These are phyloP conservation scores for Pica pica DNA, from an alignment of 2,113 vertebrate species.

Conservation along the genomic window DNA sequence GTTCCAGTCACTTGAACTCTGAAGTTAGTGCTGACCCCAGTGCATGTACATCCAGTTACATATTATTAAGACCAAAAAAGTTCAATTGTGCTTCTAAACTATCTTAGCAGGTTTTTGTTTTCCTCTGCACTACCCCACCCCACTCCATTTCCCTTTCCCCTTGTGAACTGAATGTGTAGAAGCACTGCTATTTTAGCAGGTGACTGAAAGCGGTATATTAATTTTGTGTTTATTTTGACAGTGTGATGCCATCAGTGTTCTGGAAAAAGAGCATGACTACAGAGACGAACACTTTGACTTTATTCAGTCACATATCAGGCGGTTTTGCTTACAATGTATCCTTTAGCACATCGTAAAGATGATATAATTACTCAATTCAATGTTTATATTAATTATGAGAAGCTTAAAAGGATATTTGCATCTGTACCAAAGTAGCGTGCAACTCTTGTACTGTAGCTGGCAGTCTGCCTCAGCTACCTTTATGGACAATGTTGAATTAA, in stretches of 20 bases:
- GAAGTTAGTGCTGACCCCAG: background rate
- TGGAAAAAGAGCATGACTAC: conserved; percentile 99
- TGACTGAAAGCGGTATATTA: background rate
- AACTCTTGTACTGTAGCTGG: background rate
- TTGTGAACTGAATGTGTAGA: background rate
- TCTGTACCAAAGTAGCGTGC: background rate
- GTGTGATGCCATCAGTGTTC: conserved; percentile 93
- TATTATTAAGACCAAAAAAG: background rate
- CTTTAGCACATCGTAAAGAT: conserved; percentile 52
- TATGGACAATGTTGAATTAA: background rate
- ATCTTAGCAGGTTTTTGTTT: background rate
- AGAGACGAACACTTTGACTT: conserved; percentile 98
- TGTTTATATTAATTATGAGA: background rate
- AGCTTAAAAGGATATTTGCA: background rate
- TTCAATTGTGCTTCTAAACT: background rate
- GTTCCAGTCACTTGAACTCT: background rate
- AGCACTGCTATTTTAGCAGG: background rate
- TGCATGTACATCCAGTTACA: background rate
- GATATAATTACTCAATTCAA: background rate
- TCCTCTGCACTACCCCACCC: background rate
- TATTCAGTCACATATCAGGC: conserved; percentile 94
- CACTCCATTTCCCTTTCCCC: background rate
- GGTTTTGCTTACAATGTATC: conserved; percentile 98
- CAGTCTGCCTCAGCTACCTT: background rate
- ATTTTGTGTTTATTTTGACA: conserved; percentile 63